Base-by-base conservation (phyloP, 2,113 vertebrate species). In the Onychostoma macrolepis region DNA sequence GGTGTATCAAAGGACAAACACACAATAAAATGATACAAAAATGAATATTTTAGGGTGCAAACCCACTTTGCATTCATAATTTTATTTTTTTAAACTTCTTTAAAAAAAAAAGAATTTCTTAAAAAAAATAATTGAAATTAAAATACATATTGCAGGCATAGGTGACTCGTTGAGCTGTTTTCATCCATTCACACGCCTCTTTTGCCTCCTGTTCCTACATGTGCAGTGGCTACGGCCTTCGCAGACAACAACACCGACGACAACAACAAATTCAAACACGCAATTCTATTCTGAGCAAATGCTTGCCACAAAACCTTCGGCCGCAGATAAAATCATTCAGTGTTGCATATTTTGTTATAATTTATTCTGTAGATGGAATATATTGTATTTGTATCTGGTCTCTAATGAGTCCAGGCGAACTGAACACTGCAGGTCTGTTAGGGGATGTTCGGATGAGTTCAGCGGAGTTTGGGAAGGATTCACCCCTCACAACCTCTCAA, bases 401-500 rank as follows among this genome's bases (percentile, higher is more conserved):
- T 45, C 24, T 78, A 48, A 33, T 74, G 33, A 26, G 48, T 87
- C 86, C 71, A 61, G 86, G 86, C 28, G 19, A 85, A 75, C 50
- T n/a, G 21, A 41, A 61, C 36, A 76, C 76, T 79, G n/a, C 26
- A 53, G 71, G n/a, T 56, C 43, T 21, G 24, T 71, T 24, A 30
- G 21, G 11, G 48, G 69, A 79, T 8, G 21, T 15, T n/a, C 38
- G 2, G 33, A 43, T 45, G 84, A 69, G 10, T 28, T 79, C 26
- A 3, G 30, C 21, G 2, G 28, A 30, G 26, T 43, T 17, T 6
- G 48, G 4, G 0, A 1, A 50, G 2, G 6, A 26, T 13, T 13
- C 9, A 13, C n/a, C 17, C 71, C 63, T 83, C 93, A 96, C 43
- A 96, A 93, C 86, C 93, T 92, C 89, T 96, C 95, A 11, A 96